A percentile compares a stretch with the other conserved stretches of the same genome.
Conservation (phyloP, 2,888 invertebrate species). For the Patella pellucida region DNA sequence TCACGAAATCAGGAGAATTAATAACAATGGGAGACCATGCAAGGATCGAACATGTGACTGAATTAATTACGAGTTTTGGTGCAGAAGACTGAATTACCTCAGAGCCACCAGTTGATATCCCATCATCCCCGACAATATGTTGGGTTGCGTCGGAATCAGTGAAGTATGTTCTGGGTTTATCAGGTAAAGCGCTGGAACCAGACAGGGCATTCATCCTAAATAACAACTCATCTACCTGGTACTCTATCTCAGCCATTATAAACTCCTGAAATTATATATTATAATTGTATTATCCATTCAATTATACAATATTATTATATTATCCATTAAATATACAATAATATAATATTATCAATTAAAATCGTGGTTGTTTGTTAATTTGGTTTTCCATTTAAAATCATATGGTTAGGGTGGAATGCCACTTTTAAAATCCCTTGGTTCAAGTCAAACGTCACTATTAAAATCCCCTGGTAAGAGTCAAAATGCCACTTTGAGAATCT, state of each 20-base stretch:
- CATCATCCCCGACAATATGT: slow-evolving; percentile 63
- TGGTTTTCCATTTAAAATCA: too few species aligned
- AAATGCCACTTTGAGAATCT: too few species aligned
- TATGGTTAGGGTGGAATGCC: too few species aligned
- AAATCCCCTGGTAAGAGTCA: too few species aligned
- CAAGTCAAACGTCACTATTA: too few species aligned
- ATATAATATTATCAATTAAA: too few species aligned
- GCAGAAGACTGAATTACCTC: slow-evolving; percentile 41
- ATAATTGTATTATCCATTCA: not conserved
- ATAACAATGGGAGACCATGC: too few species aligned
- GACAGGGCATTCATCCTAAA: slow-evolving; percentile 69
- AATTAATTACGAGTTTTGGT: too few species aligned
- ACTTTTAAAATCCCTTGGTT: too few species aligned
- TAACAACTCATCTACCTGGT: slow-evolving; percentile 70
- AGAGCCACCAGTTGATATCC: slow-evolving; percentile 63
- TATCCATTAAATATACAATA: not conserved
- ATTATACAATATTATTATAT: not conserved
- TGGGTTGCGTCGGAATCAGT: slow-evolving; percentile 66
- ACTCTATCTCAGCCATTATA: slow-evolving; percentile 70
- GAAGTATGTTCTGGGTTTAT: slow-evolving; percentile 64
- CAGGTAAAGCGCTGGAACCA: slow-evolving; percentile 64
- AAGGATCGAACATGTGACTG: too few species aligned
- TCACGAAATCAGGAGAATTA: too few species aligned
- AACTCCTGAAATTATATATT: slow-evolving; percentile 59
- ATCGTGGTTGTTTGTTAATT: too few species aligned